Conservation (phyloP, 1,140 invertebrate species). For the Amphibalanus amphitrite region DNA sequence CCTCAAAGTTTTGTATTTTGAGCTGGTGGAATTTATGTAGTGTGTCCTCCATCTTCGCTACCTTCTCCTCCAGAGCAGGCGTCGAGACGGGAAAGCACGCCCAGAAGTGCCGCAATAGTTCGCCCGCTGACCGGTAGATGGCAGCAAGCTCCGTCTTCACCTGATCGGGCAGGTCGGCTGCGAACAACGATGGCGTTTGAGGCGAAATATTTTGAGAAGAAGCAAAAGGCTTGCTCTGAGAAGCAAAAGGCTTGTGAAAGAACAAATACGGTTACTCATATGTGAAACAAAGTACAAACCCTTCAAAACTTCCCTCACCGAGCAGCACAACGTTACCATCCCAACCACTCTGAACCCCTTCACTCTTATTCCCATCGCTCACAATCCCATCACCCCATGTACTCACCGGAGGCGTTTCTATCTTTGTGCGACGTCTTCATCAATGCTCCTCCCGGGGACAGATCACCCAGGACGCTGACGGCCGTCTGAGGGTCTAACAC, state of each 20-base stretch:
- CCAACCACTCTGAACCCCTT: no score
- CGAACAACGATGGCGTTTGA: slow-evolving; percentile 41
- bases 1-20: slow-evolving; percentile 48
- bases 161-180: slow-evolving; percentile 9
- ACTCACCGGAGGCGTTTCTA: slow-evolving; percentile 25
- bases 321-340: no score
- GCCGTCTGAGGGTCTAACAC: slow-evolving; percentile 35
- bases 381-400: no score
- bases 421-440: slow-evolving; percentile 62
- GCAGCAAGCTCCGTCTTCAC: slow-evolving; percentile 36
- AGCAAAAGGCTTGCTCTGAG: no score
- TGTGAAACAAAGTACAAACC: no score
- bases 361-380: no score
- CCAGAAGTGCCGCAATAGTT: slow-evolving; percentile 87
- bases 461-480: slow-evolving; percentile 62
- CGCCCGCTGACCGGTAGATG: slow-evolving; percentile 64
- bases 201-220: no score
- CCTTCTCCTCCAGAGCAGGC: slow-evolving; percentile 56
- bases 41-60: slow-evolving; percentile 67
- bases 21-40: slow-evolving; percentile 69
- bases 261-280: no score
- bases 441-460: slow-evolving; percentile 77
- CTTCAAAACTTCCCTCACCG: no score
- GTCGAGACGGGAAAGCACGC: slow-evolving; percentile 75
- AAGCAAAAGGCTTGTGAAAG: no score